Evolutionary conservation across 2,888 invertebrate species (phyloP), one percentile per base, ranked within the genome.

Genomic region (Drosophila limbata): DNA sequence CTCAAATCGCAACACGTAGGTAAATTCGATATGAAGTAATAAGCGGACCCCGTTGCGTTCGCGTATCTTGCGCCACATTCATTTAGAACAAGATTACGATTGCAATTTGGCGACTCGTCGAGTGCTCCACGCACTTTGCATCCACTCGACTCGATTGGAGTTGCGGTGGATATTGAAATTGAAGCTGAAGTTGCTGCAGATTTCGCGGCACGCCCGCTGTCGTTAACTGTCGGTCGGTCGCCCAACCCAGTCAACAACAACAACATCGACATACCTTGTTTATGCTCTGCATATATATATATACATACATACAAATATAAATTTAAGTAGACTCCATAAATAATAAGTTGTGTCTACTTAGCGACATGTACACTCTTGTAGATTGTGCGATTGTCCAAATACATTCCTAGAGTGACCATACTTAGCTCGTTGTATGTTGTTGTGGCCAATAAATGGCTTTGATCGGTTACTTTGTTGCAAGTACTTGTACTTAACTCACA

Each of bases 321-420:
- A 84, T 77, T 69, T 69, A 78, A 79, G 86, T 78, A 86, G 86
- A 88, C 81, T 83, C 72, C 72, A 88, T 84, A 88, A 88, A 84
- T 84, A 88, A 84, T 88, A 84, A 84, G 69, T 76, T 84, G 76
- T 86, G 88, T 84, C 84, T 84, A 88, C 84, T 84, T 88, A 85
- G 86, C 86, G 86, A 86, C 84, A 75, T 80, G 81, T 82, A 79
- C 77, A 88, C 67, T 65, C 56, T 71, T 60, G 59, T 69, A 84
- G 83, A 83, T 83, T 83, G 80, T 35, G 6, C 61, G 79, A 79
- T 75, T 75, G 68, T 48, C 44, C 21, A 15, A 15, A 53, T 42
- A 35, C 45, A 50, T 21, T 55, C 35, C 51, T 39, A 17, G 65
- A 11, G 21, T 56, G 55, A 42, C 53, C 28, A 28, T 19, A 39